A percentile compares a stretch with the other conserved stretches of the same genome.
These are phyloP conservation scores for Drosophila biarmipes DNA, from an alignment of 1,140 invertebrate genomes.

Conservation along the genomic window DNA sequence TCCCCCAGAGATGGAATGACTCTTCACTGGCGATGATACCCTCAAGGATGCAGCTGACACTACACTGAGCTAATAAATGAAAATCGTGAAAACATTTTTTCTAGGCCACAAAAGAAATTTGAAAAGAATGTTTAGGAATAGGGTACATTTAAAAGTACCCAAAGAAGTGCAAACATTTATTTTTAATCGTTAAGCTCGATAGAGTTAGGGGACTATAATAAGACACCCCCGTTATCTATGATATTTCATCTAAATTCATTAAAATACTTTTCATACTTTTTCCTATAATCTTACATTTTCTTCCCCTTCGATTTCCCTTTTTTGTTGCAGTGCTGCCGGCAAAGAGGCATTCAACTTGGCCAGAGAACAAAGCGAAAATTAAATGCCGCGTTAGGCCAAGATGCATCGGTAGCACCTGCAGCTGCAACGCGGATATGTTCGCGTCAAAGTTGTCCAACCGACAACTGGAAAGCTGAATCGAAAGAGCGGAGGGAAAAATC, in stretches of 20 bases:
- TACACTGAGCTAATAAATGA: constrained; percentile 10
- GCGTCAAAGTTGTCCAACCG: constrained; percentile 61
- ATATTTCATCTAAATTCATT: too few species aligned
- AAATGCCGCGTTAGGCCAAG: constrained; percentile 47
- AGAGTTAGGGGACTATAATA: too few species aligned
- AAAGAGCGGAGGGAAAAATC: constrained; percentile 15
- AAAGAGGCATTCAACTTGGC: constrained; percentile 21
- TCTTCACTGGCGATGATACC: constrained; percentile 27
- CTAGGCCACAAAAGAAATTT: too few species aligned
- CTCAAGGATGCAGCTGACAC: constrained; percentile 29
- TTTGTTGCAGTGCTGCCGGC: constrained; percentile 12
- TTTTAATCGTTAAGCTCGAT: too few species aligned
- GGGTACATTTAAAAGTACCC: too few species aligned
- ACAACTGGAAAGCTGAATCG: constrained; percentile 31
- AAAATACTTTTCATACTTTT: neutral
- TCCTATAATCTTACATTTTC: neutral
- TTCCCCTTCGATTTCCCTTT: neutral
- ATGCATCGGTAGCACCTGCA: constrained; percentile 26
- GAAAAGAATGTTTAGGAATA: too few species aligned
- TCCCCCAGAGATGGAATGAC: constrained; percentile 30
- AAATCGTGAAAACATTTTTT: neutral
- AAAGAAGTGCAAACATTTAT: too few species aligned
- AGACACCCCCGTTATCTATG: too few species aligned
- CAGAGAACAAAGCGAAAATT: constrained; percentile 48
- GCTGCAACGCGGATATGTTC: constrained; percentile 37